These are phyloP conservation scores for Drosophila mettleri DNA, from an alignment of 2,888 invertebrate genomes.

Conservation along the genomic window DNA sequence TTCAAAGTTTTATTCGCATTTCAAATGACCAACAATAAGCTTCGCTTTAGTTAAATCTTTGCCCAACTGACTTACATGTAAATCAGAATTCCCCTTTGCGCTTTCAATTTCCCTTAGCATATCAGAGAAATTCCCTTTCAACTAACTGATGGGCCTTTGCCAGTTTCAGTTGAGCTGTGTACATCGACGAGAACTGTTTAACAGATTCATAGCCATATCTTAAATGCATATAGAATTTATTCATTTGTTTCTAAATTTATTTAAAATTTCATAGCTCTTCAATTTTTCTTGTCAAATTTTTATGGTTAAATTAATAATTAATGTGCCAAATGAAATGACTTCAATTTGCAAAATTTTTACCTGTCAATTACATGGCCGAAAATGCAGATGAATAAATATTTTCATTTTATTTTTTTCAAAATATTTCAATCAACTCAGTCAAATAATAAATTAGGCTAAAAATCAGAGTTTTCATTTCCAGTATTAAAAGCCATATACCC, in stretches of 20 bases:
- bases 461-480: not conserved
- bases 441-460: slow-evolving; percentile 12
- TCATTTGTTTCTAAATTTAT: not conserved
- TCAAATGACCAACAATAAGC: not conserved
- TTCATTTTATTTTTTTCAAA: not conserved
- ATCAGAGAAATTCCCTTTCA: slow-evolving; percentile 41
- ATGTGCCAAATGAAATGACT: slow-evolving; percentile 1
- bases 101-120: slow-evolving; percentile 49
- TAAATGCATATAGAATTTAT: not conserved
- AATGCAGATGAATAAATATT: not conserved
- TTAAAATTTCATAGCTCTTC: not conserved
- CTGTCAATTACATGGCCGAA: slow-evolving; percentile 13
- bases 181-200: not conserved
- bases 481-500: not conserved
- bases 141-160: slow-evolving; percentile 9
- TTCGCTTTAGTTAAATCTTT: not conserved
- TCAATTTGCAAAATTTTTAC: not conserved
- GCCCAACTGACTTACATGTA: no score
- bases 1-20: no score
- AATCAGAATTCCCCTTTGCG: slow-evolving; percentile 40
- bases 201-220: not conserved
- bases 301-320: slow-evolving; percentile 15
- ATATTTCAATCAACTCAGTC: not conserved
- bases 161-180: slow-evolving; percentile 18
- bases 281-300: slow-evolving; percentile 1